Conservation (phyloP, 2,888 invertebrate genomes). For the Drosophila cognata region DNA sequence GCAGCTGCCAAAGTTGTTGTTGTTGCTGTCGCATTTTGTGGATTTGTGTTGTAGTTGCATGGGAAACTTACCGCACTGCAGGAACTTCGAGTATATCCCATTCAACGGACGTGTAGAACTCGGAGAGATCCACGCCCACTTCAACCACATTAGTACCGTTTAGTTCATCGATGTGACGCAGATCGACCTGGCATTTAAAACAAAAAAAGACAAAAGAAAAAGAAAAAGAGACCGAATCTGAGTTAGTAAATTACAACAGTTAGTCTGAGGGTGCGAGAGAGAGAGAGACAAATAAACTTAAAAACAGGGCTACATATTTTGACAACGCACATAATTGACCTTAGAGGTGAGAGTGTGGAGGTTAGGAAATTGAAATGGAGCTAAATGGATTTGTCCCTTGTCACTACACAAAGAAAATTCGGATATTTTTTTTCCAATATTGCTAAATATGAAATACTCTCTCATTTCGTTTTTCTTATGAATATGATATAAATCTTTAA, state of each 20-base stretch:
- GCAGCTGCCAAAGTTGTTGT: slow-evolving; percentile 64
- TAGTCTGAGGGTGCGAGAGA: slow-evolving; percentile 25
- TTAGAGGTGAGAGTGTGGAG: slow-evolving; percentile 7
- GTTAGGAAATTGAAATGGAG: background rate
- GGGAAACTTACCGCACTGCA: slow-evolving; percentile 90
- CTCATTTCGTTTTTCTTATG: background rate
- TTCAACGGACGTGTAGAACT: slow-evolving; percentile 99
- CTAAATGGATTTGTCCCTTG: background rate
- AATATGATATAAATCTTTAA: background rate
- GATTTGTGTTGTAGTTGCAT: slow-evolving; percentile 18
- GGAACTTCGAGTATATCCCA: slow-evolving; percentile 99
- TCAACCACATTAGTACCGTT: slow-evolving; percentile 95
- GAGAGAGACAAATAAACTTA: slow-evolving; percentile 22
- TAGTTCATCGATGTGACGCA: slow-evolving; percentile 96
- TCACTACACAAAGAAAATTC: background rate
- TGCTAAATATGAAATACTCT: background rate
- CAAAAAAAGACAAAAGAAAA: slow-evolving; percentile 1
- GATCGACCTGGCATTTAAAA: slow-evolving; percentile 89
- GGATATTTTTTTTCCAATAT: background rate
- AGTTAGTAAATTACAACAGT: slow-evolving; percentile 15
- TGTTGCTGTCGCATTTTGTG: slow-evolving; percentile 13
- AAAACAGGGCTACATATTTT: slow-evolving; percentile 55
- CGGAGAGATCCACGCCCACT: slow-evolving; percentile 97
- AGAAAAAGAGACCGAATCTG: slow-evolving; percentile 12
- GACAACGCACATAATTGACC: slow-evolving; percentile 59